Evolutionary conservation across 2,797 vertebrate genomes (phyloP).

Genomic region (Alcedo atthis): DNA sequence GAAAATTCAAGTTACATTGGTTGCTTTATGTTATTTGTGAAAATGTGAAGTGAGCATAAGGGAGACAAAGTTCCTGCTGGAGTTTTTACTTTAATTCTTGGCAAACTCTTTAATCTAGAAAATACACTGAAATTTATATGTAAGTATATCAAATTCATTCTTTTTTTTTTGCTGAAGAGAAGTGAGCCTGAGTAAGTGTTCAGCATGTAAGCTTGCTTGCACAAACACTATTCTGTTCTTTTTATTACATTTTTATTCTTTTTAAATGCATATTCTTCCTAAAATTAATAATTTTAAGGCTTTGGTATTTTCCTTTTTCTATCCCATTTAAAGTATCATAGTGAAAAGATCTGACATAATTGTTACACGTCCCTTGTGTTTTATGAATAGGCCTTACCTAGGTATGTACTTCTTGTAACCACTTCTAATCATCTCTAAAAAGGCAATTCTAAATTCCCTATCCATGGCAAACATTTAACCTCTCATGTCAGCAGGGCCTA

Average conservation of each 20-base stretch:
- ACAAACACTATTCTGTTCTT: not conserved
- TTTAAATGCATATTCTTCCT: not conserved
- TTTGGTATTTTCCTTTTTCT: not conserved
- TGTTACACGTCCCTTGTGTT: constrained; percentile 8
- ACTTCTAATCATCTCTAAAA: constrained; percentile 60
- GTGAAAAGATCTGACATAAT: not conserved
- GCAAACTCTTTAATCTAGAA: not conserved
- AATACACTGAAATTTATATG: not conserved
- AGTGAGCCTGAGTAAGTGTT: not conserved
- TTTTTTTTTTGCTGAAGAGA: not conserved
- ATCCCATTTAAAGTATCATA: not conserved
- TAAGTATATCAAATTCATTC: not conserved
- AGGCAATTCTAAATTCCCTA: constrained; percentile 56
- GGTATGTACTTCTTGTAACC: constrained; percentile 31
- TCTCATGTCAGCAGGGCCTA: constrained; percentile 18
- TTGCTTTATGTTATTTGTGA: not conserved
- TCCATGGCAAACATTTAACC: constrained; percentile 57
- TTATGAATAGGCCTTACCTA: not conserved
- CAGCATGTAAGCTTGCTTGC: not conserved
- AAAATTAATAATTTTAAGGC: not conserved
- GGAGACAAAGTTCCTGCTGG: not conserved
- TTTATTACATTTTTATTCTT: not conserved
- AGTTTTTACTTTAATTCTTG: not conserved
- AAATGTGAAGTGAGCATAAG: not conserved
- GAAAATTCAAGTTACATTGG: not conserved